Evolutionary conservation across 2,113 vertebrate species (phyloP), one percentile per base, ranked within the genome.

Genomic region (Zingel zingel): DNA sequence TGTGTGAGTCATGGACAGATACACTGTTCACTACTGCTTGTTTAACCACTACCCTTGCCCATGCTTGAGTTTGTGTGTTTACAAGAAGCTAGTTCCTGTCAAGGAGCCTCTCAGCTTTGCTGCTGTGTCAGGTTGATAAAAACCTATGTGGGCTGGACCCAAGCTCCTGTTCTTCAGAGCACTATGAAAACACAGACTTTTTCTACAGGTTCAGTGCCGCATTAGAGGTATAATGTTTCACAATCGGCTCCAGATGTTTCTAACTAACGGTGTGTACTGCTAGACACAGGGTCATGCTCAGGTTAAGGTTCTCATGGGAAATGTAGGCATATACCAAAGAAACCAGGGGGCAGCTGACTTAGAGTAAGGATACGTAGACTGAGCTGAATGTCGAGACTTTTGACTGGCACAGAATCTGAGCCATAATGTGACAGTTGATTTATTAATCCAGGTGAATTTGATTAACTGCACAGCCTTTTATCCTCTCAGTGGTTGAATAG

Each of bases 221-320:
- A 51, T 81, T 62, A 71, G 73, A 62, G 57, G 10, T 74, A 58
- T 61, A 21, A 11, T 74, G 64, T 69, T 74, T 62, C 74, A 79
- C n/a, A 81, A 88, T 88, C 59, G 61, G 10, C 81, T 87, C 90
- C 93, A 93, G 88, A 93, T 93, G 94, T 87, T 85, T 83, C 58
- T 19, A 39, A 47, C 67, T 39, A 16, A 61, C 62, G 76, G 14
- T 23, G 23, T 48, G 21, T 27, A 45, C 43, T 51, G 33, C 36
- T 21, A 3, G 71, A 68, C 36, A 39, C 15, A 2, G 61, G 69
- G 63, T 83, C 48, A 33, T 6, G 54, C 77, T 80, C 58, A 67
- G 72, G 67, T 62, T 61, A 75, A 69, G 53, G 76, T 65, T 61
- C 77, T 83, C 51, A 30, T 86, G 86, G 86, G 86, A 83, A 89